Evolutionary conservation across 2,113 vertebrate species (phyloP).

Genomic region (Cheilinus undulatus): DNA sequence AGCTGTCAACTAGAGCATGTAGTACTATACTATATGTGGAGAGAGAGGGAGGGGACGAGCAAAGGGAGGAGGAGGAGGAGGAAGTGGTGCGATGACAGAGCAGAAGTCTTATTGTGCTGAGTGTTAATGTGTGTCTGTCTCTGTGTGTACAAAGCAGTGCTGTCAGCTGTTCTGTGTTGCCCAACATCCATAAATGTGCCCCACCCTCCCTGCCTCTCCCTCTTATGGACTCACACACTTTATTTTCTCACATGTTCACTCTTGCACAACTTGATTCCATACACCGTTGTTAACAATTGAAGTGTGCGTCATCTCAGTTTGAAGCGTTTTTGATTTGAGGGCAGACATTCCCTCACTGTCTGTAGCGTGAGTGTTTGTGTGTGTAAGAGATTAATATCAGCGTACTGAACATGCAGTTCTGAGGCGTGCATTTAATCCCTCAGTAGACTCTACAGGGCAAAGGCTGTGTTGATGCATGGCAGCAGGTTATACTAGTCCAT

Average conservation of each 20-base stretch:
- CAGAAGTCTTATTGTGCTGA: conserved; percentile 42
- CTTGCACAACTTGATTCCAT: conserved; percentile 6
- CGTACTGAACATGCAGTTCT: conserved; percentile 29
- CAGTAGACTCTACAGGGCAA: not conserved
- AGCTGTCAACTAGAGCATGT: conserved; percentile 84
- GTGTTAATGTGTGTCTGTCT: conserved; percentile 29
- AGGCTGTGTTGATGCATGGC: conserved; percentile 8
- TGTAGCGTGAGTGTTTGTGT: not conserved
- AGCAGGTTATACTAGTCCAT: conserved; percentile 29
- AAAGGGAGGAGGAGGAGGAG: conserved; percentile 30
- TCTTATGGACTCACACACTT: conserved; percentile 12
- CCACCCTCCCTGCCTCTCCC: conserved; percentile 53
- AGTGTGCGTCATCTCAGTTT: not conserved
- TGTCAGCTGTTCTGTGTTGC: conserved; percentile 58
- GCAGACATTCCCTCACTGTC: not conserved
- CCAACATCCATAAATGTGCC: conserved; percentile 36
- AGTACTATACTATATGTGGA: conserved; percentile 77
- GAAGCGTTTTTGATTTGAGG: not conserved
- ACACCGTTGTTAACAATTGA: not conserved
- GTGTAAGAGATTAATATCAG: conserved; percentile 3
- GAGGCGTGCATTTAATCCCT: conserved; percentile 19
- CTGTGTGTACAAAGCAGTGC: conserved; percentile 10
- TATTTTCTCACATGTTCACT: conserved; percentile 13
- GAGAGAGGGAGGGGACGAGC: conserved; percentile 38
- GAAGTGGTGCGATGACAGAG: conserved; percentile 69